phyloP scores from a whole-genome alignment of 2,797 vertebrate genomes.

The Crocidura indochinensis region DNA sequence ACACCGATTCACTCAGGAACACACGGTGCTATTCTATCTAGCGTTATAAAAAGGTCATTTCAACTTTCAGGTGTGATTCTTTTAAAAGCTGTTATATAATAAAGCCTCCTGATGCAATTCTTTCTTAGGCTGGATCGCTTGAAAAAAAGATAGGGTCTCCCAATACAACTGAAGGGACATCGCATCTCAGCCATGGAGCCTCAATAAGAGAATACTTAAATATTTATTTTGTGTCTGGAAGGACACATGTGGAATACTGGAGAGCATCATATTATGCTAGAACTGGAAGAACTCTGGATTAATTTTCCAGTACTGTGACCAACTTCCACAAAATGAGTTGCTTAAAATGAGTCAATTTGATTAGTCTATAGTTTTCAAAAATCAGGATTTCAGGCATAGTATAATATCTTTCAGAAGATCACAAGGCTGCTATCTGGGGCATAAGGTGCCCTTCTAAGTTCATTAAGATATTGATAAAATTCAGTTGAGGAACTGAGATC shows the following conservation, averaged over 20 bases:
- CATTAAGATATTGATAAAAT: not conserved
- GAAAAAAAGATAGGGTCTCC: slow-evolving; percentile 19
- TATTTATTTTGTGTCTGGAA: not conserved
- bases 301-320: not conserved
- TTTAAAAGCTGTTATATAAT: slow-evolving; percentile 8
- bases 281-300: not conserved
- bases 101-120: slow-evolving; percentile 15
- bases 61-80: slow-evolving; percentile 13
- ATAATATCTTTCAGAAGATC: not conserved
- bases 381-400: not conserved
- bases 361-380: not conserved
- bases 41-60: not conserved
- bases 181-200: too few species aligned
- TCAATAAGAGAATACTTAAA: not conserved
- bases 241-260: not conserved
- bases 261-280: not conserved
- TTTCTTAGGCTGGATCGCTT: not conserved
- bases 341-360: slow-evolving; percentile 18
- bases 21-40: not conserved
- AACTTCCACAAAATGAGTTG: not conserved
- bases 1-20: slow-evolving; percentile 22
- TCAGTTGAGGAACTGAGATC: not conserved
- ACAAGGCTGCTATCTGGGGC: not conserved
- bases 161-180: not conserved
- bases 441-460: slow-evolving; percentile 2